These are phyloP conservation scores for Terrapene triunguis DNA, from an alignment of 2,113 vertebrate genomes.

Conservation along the genomic window DNA sequence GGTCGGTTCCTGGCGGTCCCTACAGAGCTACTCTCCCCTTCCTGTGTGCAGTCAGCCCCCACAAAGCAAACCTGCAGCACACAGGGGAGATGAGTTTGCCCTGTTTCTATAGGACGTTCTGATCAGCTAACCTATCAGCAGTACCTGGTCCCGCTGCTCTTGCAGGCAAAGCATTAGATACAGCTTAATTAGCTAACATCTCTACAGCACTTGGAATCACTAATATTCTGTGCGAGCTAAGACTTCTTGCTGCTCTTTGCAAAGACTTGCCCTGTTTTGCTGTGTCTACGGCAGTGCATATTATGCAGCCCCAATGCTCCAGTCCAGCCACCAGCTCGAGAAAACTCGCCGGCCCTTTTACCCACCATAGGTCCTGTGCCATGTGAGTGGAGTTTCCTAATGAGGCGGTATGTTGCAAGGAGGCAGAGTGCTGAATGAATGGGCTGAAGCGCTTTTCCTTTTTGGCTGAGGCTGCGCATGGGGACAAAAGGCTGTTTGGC, in stretches of 20 bases:
- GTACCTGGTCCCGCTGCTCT: neutral
- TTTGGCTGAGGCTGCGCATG: neutral
- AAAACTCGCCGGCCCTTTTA: neutral
- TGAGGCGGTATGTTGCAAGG: neutral
- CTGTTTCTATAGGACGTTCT: neutral
- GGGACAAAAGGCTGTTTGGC: neutral
- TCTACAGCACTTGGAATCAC: accelerated
- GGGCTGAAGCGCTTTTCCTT: neutral
- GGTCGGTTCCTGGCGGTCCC: neutral
- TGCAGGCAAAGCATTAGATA: neutral
- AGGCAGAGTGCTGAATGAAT: neutral
- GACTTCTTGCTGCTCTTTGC: neutral
- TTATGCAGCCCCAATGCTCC: neutral
- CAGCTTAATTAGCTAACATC: neutral
- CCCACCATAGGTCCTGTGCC: constrained; percentile 62
- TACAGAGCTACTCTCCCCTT: neutral
- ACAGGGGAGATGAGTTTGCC: neutral
- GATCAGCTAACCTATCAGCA: neutral
- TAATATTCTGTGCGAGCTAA: neutral
- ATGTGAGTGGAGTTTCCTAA: constrained; percentile 10
- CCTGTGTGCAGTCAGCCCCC: neutral
- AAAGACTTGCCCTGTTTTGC: neutral
- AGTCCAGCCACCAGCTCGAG: neutral
- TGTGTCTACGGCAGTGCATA: neutral
- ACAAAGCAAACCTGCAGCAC: neutral